These are phyloP conservation scores for Darevskia nairensis DNA, from an alignment of 2,797 vertebrate species.

Conservation along the genomic window DNA sequence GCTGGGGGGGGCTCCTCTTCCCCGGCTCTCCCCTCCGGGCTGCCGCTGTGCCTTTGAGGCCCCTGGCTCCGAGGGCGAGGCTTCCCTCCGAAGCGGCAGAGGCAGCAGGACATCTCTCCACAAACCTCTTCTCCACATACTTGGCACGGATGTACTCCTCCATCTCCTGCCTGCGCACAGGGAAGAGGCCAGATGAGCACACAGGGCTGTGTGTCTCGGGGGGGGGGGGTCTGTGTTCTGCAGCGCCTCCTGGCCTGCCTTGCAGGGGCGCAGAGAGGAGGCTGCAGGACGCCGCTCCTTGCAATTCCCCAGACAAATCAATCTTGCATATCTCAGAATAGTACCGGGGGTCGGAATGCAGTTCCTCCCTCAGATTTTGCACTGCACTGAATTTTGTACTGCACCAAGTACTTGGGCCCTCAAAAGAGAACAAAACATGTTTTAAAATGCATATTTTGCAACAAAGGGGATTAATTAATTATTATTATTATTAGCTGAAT, in stretches of 20 bases:
- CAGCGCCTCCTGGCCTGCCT: not conserved
- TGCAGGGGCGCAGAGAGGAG: not conserved
- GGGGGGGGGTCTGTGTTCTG: not conserved
- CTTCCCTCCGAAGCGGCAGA: slow-evolving; percentile 76
- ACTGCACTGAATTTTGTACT: not conserved
- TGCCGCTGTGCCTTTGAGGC: slow-evolving; percentile 83
- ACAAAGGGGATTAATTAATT: too few species aligned
- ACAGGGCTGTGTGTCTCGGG: not conserved
- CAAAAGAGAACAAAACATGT: not conserved
- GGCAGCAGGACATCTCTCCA: slow-evolving; percentile 82
- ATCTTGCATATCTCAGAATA: not conserved
- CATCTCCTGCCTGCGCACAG: slow-evolving; percentile 87
- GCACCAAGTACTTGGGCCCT: not conserved
- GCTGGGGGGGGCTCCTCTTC: slow-evolving; percentile 64
- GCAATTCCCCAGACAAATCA: not conserved
- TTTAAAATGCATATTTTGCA: not conserved
- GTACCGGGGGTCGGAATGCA: not conserved
- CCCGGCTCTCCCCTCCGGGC: slow-evolving; percentile 76
- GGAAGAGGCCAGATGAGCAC: slow-evolving; percentile 46
- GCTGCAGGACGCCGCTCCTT: not conserved
- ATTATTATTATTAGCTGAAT: too few species aligned
- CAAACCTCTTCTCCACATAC: slow-evolving; percentile 94
- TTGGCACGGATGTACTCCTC: slow-evolving; percentile 97
- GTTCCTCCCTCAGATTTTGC: not conserved
- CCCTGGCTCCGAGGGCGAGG: slow-evolving; percentile 84